Evolutionary conservation across 2,888 invertebrate species (phyloP), one percentile per base, ranked within the genome.

Genomic region (Pegoplata infirma): DNA sequence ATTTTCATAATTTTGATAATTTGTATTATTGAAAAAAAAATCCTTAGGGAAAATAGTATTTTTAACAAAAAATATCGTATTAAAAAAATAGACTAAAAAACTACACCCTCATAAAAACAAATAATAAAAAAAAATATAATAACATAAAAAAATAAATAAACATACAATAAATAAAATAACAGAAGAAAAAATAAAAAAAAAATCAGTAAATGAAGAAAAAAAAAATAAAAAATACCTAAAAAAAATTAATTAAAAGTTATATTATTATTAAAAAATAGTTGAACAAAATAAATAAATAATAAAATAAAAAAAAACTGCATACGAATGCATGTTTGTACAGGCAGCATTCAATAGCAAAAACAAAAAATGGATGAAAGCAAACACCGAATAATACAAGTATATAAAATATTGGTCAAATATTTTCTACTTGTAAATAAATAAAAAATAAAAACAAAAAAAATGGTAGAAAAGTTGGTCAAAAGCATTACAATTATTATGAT

Each of bases 291-390:
- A 32, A 59, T 25, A 75, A 69, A 59, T 28, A 56, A 71, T 72
- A 76, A 32, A 59, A 19, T 72, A 69, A 59, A 21, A 56, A 61
- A 56, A 68, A 72, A 71, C 64, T 75, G 79, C 79, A 75, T 75
- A 79, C 32, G 79, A 75, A 72, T 79, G 79, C 75, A 79, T 75
- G 79, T 79, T 75, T 79, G 79, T 75, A 75, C 71, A 79, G 79
- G 79, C 79, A 58, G 81, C 80, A 80, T 76, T 77, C 80, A 80
- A 79, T 66, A 68, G 79, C 74, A 79, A 78, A 71, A 80, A 72
- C 68, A 72, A 80, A 81, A 82, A 82, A 82, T 79, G 82, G 82
- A 82, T 82, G 82, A 82, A 82, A 82, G 82, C 82, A 82, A 81
- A 82, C 82, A 82, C 81, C 82, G 81, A 82, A 76, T 80, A 80